Conservation (phyloP, 2,797 vertebrate genomes). For the Eremophila alpestris region DNA sequence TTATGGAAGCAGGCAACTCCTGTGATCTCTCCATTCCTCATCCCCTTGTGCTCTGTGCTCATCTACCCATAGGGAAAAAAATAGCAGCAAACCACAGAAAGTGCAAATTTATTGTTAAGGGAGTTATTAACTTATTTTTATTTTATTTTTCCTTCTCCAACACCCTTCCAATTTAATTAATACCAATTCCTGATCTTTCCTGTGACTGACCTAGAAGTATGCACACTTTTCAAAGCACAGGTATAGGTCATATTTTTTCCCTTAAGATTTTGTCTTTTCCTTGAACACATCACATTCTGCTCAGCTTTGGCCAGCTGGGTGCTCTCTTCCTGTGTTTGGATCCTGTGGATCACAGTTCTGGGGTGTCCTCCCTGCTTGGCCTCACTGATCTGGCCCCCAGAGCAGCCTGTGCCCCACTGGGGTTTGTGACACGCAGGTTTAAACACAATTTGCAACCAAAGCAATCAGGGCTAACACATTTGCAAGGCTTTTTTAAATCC, state of each 20-base stretch:
- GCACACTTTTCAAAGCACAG: not conserved
- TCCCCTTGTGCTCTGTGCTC: not conserved
- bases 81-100: not conserved
- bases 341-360: not conserved
- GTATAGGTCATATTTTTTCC: not conserved
- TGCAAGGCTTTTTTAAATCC: not conserved
- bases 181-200: conserved; percentile 8
- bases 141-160: not conserved
- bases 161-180: conserved; percentile 21
- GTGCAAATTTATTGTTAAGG: not conserved
- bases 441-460: not conserved
- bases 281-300: not conserved
- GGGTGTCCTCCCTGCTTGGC: not conserved
- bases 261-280: not conserved
- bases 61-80: not conserved
- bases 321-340: not conserved
- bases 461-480: not conserved
- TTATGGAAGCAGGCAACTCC: not conserved
- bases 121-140: not conserved
- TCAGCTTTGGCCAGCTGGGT: not conserved
- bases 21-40: not conserved
- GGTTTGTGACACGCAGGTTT: not conserved
- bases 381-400: fast-evolving
- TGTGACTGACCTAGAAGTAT: not conserved
- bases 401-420: not conserved